Evolutionary conservation across 1,140 invertebrate genomes (phyloP).

Genomic region (Euura lappo): DNA sequence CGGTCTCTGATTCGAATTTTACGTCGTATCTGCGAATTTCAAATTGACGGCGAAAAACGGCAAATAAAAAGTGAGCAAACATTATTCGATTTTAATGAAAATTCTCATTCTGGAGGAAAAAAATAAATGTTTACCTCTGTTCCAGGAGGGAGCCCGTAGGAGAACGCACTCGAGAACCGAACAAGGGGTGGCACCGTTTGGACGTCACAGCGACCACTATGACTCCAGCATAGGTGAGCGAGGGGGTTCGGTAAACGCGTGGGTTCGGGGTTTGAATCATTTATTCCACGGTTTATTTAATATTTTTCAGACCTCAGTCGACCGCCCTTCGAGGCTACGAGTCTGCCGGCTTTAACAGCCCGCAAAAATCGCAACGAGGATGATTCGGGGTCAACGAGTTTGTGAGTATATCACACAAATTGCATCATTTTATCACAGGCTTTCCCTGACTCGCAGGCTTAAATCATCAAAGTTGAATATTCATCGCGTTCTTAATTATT

Average conservation of each 20-base stretch:
- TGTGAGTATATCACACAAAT: constrained; percentile 23
- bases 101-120: too few species aligned
- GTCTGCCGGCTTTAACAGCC: constrained; percentile 38
- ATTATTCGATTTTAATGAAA: too few species aligned
- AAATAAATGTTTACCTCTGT: too few species aligned
- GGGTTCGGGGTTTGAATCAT: too few species aligned
- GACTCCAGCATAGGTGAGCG: constrained; percentile 43
- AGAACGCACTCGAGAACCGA: too few species aligned
- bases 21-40: too few species aligned
- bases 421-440: background rate
- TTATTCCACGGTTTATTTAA: too few species aligned
- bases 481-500: background rate
- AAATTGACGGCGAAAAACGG: too few species aligned
- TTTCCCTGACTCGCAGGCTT: background rate
- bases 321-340: constrained; percentile 45
- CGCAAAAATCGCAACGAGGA: constrained; percentile 31
- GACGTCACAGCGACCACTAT: constrained; percentile 46
- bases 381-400: constrained; percentile 26
- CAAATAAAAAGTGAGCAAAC: too few species aligned
- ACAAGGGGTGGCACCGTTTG: constrained; percentile 23
- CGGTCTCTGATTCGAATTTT: too few species aligned
- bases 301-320: constrained; percentile 43
- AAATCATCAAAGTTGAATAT: background rate
- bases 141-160: too few species aligned
- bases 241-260: too few species aligned